Base-by-base conservation (phyloP, 2,113 vertebrate species). In the Hyperopisus bebe region DNA sequence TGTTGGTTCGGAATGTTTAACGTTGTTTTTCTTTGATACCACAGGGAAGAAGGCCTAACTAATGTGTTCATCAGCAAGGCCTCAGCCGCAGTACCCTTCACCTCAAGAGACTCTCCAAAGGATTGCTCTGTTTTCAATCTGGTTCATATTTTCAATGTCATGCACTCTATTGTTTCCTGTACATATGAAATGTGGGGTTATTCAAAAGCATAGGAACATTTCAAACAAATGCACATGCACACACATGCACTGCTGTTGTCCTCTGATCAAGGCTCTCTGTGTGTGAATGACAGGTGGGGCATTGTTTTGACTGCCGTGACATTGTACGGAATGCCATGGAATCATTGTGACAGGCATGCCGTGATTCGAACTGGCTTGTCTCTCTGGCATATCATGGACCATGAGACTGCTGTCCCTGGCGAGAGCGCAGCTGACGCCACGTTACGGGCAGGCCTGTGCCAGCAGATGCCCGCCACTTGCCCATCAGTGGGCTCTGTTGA, bases 21-120 rank as follows among this genome's bases (percentile, higher is more conserved):
- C 8, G 9, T 58, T 53, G 86, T 87, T 87, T 86, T 86, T 53
- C 27, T 86, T 86, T 19, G 21, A 87, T 87, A n/a, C 86, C 86
- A 44, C 50, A 19, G 50, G 86, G 42, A 39, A 88, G 3, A 46
- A 19, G 50, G 19, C 53, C 35, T 9, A 83, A 44, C 48, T 89
- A 55, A 84, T 42, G 51, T 46, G 17, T 89, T 51, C 39, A 55
- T 55, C 47, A 62, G 80, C 39, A 62, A 35, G 19, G 17, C 35
- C 24, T 53, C 31, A 44, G 35, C 35, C 88, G 7, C 48, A 39
- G 48, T 19, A 35, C n/a, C 48, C 17, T 9, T 51, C 17, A 21
- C 85, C 85, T 86, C 85, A n/a, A 86, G 85, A 11, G 35, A 24
- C 6, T 46, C n/a, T 86, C 50, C 24, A n/a, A 31, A 35, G 55